A percentile compares a stretch with the other conserved stretches of the same genome.
Conservation (phyloP, 2,113 vertebrate species). For the Eublepharis macularius region DNA sequence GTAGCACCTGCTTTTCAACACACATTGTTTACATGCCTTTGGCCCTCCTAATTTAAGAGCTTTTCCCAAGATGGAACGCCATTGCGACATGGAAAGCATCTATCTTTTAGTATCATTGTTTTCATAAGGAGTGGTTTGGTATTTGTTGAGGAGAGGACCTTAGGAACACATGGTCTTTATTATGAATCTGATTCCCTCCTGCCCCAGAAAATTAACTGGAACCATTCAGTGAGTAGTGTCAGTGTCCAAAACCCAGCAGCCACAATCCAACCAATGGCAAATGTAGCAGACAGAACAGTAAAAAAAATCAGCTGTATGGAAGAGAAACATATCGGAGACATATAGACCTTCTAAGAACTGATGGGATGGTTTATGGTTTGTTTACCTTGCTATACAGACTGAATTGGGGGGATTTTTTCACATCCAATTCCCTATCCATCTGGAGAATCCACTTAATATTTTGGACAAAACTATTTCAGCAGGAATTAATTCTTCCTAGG, state of each 20-base stretch:
- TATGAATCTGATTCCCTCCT: no score
- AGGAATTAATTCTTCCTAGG: not conserved
- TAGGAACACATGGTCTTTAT: no score
- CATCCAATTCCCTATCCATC: no score
- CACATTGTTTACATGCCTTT: rapidly evolving
- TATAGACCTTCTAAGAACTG: no score
- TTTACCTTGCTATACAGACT: not conserved
- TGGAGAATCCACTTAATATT: not conserved
- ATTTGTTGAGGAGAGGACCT: not conserved
- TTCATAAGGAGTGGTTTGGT: not conserved
- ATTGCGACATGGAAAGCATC: not conserved
- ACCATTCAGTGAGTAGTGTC: no score
- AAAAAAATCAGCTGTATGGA: not conserved
- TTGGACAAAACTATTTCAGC: not conserved
- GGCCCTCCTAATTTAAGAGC: not conserved
- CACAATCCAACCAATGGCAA: not conserved
- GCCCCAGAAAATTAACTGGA: no score
- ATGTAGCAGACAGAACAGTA: not conserved
- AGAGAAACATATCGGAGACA: no score
- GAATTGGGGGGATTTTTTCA: no score
- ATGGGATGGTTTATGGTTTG: not conserved
- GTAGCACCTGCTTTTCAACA: not conserved
- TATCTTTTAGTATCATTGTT: not conserved
- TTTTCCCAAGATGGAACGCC: not conserved
- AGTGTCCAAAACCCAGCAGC: no score